Evolutionary conservation across 2,113 vertebrate species (phyloP).

Genomic region (Dissostichus mawsoni): DNA sequence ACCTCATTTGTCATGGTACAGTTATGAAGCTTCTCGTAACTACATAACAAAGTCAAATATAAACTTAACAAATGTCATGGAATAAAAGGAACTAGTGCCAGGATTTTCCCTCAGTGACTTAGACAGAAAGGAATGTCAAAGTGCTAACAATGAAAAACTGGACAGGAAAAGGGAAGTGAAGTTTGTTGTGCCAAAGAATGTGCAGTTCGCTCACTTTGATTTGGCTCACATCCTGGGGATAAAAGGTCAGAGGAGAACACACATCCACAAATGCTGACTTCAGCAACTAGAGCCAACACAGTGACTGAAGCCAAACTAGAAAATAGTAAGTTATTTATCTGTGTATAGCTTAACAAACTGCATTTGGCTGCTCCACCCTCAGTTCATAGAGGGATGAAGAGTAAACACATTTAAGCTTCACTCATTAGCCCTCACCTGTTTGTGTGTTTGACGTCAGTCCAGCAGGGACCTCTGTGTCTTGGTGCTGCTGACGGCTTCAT

Average conservation of each 20-base stretch:
- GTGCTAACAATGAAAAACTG: slow-evolving; percentile 4
- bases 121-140: slow-evolving; percentile 44
- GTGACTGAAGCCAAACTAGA: not conserved
- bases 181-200: slow-evolving; percentile 53
- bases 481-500: slow-evolving; percentile 28
- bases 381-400: not conserved
- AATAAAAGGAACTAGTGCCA: not conserved
- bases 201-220: not conserved
- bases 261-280: slow-evolving; percentile 12
- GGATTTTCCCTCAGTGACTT: not conserved
- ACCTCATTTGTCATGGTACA: not conserved
- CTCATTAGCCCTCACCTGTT: slow-evolving; percentile 65
- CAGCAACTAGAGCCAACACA: not conserved
- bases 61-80: not conserved
- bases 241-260: not conserved
- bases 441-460: slow-evolving; percentile 44
- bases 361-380: not conserved
- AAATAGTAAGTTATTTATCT: not conserved
- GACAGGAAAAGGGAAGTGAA: slow-evolving; percentile 64
- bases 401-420: not conserved
- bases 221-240: slow-evolving; percentile 62
- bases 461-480: slow-evolving; percentile 10
- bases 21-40: not conserved
- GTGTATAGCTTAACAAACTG: not conserved
- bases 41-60: not conserved